Evolutionary conservation across 2,797 vertebrate species (phyloP).

Genomic region (Choloepus didactylus): DNA sequence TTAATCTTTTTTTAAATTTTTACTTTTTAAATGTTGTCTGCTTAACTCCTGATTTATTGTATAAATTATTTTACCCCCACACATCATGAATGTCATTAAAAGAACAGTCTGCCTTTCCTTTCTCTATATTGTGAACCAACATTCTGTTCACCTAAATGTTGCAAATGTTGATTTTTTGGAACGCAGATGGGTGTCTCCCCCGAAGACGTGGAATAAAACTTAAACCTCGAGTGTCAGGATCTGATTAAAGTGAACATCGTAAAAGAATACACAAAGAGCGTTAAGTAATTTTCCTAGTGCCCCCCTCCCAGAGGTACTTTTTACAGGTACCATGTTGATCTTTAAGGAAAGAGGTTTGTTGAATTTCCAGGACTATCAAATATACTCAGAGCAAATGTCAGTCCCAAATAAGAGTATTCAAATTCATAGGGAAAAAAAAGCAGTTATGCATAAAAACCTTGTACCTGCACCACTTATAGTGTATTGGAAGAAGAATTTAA

Average conservation of each 20-base stretch:
- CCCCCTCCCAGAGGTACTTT: not conserved
- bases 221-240: not conserved
- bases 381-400: not conserved
- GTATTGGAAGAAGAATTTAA: not conserved
- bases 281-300: not conserved
- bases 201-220: not conserved
- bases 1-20: not conserved
- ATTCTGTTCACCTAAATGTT: constrained; percentile 70
- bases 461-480: not conserved
- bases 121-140: constrained; percentile 58
- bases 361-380: not conserved
- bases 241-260: constrained; percentile 43
- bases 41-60: constrained; percentile 38
- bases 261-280: not conserved
- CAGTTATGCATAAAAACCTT: not conserved
- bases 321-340: not conserved
- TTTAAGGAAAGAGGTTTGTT: constrained; percentile 2
- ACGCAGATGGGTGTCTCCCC: constrained; percentile 56
- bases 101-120: constrained; percentile 52
- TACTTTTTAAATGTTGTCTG: not conserved
- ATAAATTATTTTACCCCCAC: constrained; percentile 60
- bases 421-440: not conserved
- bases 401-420: not conserved
- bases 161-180: constrained; percentile 58
- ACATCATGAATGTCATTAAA: constrained; percentile 62